These are phyloP conservation scores for Portevinia maculata DNA, from an alignment of 2,888 invertebrate genomes.

Conservation along the genomic window DNA sequence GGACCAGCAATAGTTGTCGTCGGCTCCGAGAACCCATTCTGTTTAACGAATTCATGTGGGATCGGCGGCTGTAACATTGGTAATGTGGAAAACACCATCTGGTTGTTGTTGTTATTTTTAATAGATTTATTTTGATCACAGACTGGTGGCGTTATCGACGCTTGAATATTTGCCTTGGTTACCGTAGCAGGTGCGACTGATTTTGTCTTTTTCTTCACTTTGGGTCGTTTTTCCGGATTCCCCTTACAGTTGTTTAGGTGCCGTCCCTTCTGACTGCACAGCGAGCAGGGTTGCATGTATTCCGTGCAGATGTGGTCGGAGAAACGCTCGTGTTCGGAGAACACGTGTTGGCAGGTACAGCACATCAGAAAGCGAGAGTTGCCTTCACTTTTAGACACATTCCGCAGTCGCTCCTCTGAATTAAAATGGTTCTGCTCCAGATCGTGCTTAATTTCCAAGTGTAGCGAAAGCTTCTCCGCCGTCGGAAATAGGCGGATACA, in stretches of 20 bases:
- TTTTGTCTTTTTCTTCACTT: conserved; percentile 75
- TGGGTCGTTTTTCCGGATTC: conserved; percentile 76
- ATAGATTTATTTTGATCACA: conserved; percentile 26
- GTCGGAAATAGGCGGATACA: conserved; percentile 92
- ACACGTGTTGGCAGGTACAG: conserved; percentile 91
- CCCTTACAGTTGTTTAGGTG: conserved; percentile 81
- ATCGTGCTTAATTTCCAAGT: conserved; percentile 90
- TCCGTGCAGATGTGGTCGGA: conserved; percentile 87
- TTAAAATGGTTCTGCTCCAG: conserved; percentile 88
- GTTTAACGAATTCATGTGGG: conserved; percentile 43
- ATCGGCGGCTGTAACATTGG: conserved; percentile 1
- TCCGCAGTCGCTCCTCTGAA: conserved; percentile 87
- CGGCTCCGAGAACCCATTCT: conserved; percentile 54
- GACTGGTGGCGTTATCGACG: conserved; percentile 2
- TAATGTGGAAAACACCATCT: conserved; percentile 9
- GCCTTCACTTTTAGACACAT: conserved; percentile 75
- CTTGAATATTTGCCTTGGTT: conserved; percentile 22
- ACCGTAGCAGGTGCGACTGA: background rate
- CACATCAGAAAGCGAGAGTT: conserved; percentile 90
- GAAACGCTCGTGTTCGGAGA: conserved; percentile 90
- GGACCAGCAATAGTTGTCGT: background rate
- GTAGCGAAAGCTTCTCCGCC: conserved; percentile 90
- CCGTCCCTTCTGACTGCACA: conserved; percentile 81
- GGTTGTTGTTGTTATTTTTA: conserved; percentile 26
- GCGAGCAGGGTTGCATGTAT: conserved; percentile 80